phyloP scores from a whole-genome alignment of 2,888 invertebrate species.

The Pterostichus niger region DNA sequence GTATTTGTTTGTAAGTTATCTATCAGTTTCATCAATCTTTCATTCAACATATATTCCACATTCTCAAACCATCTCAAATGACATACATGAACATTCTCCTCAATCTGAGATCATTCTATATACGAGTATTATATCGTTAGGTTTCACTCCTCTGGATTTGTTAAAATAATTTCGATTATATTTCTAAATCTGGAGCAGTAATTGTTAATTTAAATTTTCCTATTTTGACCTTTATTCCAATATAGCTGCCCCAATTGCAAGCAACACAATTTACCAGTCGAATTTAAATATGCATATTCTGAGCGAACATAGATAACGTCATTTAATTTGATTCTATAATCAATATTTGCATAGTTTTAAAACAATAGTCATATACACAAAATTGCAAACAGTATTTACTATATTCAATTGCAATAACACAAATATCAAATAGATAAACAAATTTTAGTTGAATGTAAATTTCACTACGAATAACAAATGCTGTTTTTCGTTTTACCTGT shows the following conservation, averaged over 20 bases:
- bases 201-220: conserved; percentile 26
- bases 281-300: conserved; percentile 38
- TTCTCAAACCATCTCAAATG: no score
- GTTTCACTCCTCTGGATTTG: no score
- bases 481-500: neutral
- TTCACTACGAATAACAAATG: neutral
- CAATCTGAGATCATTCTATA: no score
- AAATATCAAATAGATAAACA: neutral
- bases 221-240: conserved; percentile 26
- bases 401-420: no score
- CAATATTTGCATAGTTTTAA: conserved; percentile 25
- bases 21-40: no score
- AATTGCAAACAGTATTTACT: no score
- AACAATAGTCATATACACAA: neutral
- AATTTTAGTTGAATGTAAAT: neutral
- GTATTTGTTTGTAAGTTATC: no score
- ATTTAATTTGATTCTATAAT: conserved; percentile 1
- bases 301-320: neutral
- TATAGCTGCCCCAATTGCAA: conserved; percentile 21
- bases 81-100: no score
- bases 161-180: no score
- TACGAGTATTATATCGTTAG: no score
- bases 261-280: conserved; percentile 21
- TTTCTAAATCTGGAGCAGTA: neutral
- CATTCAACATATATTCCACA: no score